These are phyloP conservation scores for Oscheius sp. DNA, from an alignment of 2,888 invertebrate species.

Conservation along the genomic window DNA sequence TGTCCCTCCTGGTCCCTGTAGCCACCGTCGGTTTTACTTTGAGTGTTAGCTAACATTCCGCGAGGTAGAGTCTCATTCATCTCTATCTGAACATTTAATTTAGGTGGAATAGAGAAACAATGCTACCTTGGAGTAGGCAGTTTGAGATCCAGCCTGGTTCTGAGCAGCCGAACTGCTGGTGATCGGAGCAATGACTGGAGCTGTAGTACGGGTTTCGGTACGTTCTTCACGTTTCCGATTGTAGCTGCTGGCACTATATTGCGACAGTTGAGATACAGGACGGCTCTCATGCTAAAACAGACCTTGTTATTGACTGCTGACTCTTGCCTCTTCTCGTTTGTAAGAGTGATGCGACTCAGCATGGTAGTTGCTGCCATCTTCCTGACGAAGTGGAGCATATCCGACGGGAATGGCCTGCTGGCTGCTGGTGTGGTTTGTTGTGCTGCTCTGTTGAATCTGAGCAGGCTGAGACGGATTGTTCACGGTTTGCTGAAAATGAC, in stretches of 20 bases:
- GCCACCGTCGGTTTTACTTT: conserved; percentile 63
- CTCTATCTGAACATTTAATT: conserved; percentile 42
- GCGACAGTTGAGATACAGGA: conserved; percentile 55
- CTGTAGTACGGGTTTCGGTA: conserved; percentile 55
- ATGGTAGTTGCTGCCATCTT: conserved; percentile 15
- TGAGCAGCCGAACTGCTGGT: conserved; percentile 18
- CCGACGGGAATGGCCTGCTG: conserved; percentile 26
- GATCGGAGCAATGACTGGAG: conserved; percentile 36
- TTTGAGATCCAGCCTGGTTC: conserved; percentile 15
- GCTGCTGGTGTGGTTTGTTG: conserved; percentile 39
- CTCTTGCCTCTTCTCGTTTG: conserved; percentile 17
- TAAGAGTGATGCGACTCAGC: conserved; percentile 31
- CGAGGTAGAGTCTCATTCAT: conserved; percentile 62
- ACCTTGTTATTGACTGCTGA: no score
- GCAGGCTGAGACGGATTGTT: conserved; percentile 40
- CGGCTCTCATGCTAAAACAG: conserved; percentile 49
- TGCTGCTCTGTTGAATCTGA: conserved; percentile 48
- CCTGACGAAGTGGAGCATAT: conserved; percentile 11
- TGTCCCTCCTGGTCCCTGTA: conserved; percentile 68
- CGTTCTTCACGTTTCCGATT: conserved; percentile 58
- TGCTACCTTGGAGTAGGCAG: conserved; percentile 21
- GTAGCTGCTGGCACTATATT: conserved; percentile 54
- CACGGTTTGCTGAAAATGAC: conserved; percentile 4
- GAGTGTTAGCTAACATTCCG: conserved; percentile 65
- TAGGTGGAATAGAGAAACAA: neutral